Conservation (phyloP, 2,797 vertebrate genomes). For the Alcedo atthis region DNA sequence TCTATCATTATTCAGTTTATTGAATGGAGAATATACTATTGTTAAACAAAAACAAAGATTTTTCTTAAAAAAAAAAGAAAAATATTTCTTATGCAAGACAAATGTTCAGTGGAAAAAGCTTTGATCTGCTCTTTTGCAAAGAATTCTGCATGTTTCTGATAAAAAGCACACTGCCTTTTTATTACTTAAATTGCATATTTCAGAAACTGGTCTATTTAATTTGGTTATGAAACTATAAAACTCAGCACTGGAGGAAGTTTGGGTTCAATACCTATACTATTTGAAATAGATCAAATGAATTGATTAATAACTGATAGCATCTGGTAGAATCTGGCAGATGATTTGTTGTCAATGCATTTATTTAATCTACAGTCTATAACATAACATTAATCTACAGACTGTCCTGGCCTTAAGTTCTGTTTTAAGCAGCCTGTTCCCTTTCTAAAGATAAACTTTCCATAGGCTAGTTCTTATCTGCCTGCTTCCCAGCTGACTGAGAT, state of each 20-base stretch:
- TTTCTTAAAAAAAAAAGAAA: not conserved
- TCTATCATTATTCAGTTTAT: not conserved
- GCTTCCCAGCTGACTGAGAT: not conserved
- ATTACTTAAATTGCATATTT: not conserved
- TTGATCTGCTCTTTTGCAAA: not conserved
- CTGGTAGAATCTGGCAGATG: not conserved
- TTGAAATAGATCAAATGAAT: rapidly evolving
- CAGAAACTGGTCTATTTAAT: not conserved
- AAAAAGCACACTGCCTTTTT: not conserved
- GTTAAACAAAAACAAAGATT: not conserved
- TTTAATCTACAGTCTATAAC: not conserved
- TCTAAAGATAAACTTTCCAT: constrained; percentile 24
- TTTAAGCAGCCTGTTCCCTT: not conserved
- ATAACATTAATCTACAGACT: not conserved
- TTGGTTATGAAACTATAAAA: not conserved
- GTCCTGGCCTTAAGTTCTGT: not conserved
- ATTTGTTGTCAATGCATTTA: not conserved
- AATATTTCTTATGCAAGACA: not conserved
- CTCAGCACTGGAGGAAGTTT: not conserved
- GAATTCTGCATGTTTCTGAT: not conserved
- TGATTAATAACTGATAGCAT: not conserved
- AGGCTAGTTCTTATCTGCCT: constrained; percentile 37
- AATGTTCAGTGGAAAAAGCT: not conserved
- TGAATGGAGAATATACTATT: not conserved
- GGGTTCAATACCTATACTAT: not conserved